Percentiles rank a stretch among this genome's conserved stretches.
phyloP scores from a whole-genome alignment of 2,797 vertebrate species.

The Diceros bicornis region DNA sequence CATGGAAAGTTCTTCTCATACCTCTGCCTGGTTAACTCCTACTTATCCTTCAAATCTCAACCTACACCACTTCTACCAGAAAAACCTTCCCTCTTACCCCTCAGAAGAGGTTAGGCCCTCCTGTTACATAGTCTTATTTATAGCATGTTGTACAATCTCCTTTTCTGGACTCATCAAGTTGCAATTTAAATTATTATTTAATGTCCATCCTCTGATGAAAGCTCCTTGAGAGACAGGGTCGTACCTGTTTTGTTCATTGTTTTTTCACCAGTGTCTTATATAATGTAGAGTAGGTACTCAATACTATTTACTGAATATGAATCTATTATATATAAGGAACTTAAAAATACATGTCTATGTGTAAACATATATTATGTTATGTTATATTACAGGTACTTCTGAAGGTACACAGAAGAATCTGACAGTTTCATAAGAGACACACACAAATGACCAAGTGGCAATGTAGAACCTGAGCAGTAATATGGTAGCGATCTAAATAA shows the following conservation, averaged over 20 bases:
- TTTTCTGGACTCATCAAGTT: neutral
- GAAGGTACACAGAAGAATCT: constrained; percentile 47
- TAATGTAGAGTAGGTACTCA: neutral
- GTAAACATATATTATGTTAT: neutral
- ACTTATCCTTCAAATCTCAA: neutral
- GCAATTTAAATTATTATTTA: constrained; percentile 60
- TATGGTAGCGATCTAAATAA: neutral
- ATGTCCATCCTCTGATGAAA: neutral
- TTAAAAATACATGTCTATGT: neutral
- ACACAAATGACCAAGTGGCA: neutral
- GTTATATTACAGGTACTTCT: neutral
- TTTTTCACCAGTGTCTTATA: neutral
- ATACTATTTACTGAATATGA: neutral
- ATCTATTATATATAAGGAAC: constrained; percentile 25
- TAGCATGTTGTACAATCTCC: neutral
- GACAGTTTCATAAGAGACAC: constrained; percentile 2
- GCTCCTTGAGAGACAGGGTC: constrained; percentile 20
- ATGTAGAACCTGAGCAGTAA: neutral
- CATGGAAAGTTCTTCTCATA: neutral
- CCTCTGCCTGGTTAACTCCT: neutral
- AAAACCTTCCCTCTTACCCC: neutral
- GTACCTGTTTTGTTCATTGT: neutral
- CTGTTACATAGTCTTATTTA: neutral
- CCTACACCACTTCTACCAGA: neutral
- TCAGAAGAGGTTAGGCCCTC: neutral